phyloP scores from a whole-genome alignment of 2,888 invertebrate genomes.

The Marronus borbonicus region DNA sequence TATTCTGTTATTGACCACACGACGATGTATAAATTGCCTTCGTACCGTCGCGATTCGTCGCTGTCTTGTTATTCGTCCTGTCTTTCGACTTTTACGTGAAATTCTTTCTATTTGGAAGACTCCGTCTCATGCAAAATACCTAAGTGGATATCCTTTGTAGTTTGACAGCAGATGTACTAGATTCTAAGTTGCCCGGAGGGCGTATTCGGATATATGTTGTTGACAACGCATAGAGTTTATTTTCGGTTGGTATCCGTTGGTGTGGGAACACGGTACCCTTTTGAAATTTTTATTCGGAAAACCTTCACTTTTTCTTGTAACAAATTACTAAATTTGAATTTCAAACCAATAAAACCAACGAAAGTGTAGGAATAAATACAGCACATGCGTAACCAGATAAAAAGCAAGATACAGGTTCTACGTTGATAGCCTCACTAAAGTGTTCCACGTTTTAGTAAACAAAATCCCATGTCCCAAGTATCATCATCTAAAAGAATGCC shows the following conservation, averaged over 20 bases:
- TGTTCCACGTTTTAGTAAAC: too few relatives aligned
- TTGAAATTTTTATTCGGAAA: not conserved
- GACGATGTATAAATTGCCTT: slow-evolving; percentile 27
- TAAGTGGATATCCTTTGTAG: slow-evolving; percentile 7
- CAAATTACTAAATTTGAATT: too few relatives aligned
- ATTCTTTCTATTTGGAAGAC: not conserved
- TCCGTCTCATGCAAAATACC: slow-evolving; percentile 9
- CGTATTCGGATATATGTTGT: not conserved
- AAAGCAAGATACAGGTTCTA: too few relatives aligned
- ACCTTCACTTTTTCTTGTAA: too few relatives aligned
- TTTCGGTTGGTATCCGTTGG: not conserved
- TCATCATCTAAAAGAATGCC: too few relatives aligned
- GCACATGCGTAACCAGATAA: too few relatives aligned
- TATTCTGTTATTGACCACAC: slow-evolving; percentile 41
- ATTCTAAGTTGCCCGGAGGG: not conserved
- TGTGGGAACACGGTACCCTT: not conserved
- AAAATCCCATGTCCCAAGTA: too few relatives aligned
- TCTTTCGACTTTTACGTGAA: slow-evolving; percentile 15
- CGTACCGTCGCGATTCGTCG: not conserved
- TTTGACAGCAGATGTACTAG: not conserved
- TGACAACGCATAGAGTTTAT: not conserved
- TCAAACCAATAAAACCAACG: too few relatives aligned
- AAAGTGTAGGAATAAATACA: too few relatives aligned
- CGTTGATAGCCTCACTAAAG: too few relatives aligned
- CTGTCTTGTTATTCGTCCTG: not conserved